A percentile compares a stretch with the other conserved stretches of the same genome.
phyloP scores from a whole-genome alignment of 2,113 vertebrate species.

The Ranitomeya imitator region DNA sequence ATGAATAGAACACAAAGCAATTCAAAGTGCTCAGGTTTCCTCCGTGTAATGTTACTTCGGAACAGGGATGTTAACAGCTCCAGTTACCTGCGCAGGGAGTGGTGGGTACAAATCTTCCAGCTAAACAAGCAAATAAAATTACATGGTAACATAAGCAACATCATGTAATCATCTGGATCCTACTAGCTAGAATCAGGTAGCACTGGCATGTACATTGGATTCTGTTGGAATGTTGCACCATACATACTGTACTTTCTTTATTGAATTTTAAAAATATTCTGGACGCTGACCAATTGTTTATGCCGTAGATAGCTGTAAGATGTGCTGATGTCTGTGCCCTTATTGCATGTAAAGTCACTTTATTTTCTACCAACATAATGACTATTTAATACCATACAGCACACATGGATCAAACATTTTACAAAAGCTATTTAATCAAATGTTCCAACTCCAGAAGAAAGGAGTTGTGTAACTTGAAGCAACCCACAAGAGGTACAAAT shows the following conservation, averaged over 20 bases:
- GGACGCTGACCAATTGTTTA: background rate
- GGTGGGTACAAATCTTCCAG: conserved; percentile 39
- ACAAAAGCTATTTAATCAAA: background rate
- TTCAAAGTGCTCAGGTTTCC: conserved; percentile 49
- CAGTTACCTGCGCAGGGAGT: conserved; percentile 47
- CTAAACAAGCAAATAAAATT: conserved; percentile 32
- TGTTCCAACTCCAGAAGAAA: background rate
- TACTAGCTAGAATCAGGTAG: background rate
- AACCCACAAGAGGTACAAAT: conserved; percentile 9
- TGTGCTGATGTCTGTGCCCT: background rate
- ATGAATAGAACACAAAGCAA: conserved; percentile 50
- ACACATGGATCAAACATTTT: background rate
- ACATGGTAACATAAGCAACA: conserved; percentile 36
- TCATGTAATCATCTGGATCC: conserved; percentile 17
- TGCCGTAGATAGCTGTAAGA: background rate
- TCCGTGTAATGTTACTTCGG: conserved; percentile 40
- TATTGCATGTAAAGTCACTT: background rate
- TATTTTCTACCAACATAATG: background rate
- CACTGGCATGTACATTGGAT: background rate
- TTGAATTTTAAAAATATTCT: background rate
- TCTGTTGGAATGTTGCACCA: background rate
- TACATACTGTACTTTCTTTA: background rate
- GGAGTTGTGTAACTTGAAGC: conserved; percentile 17
- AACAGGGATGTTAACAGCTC: conserved; percentile 54
- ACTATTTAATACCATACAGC: background rate